Conservation (phyloP, 2,113 vertebrate species). For the Piaya cayana region DNA sequence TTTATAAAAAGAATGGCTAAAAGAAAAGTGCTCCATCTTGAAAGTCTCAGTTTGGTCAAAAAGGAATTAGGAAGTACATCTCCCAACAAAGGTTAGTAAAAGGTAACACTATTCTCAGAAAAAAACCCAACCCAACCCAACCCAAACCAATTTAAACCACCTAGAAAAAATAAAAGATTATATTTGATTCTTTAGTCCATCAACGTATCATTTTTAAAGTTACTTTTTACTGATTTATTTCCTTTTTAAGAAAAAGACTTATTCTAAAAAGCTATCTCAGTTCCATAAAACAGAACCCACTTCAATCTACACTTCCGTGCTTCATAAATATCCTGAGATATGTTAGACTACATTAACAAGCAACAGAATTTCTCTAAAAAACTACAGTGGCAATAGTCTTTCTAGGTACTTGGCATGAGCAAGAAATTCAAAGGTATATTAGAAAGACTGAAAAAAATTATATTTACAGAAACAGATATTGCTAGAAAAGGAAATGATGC, state of each 20-base stretch:
- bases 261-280: not conserved
- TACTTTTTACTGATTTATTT: not conserved
- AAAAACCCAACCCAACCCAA: accelerated
- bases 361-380: not conserved
- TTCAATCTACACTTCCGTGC: not conserved
- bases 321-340: not conserved
- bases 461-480: not conserved
- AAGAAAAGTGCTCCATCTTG: not conserved
- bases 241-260: not conserved
- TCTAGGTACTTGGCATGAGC: not conserved
- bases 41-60: not conserved
- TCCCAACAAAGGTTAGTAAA: not conserved
- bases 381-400: not conserved
- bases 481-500: not conserved
- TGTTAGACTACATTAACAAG: not conserved
- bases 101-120: not conserved
- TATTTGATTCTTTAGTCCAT: not conserved
- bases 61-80: not conserved
- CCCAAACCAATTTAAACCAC: not conserved
- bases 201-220: not conserved
- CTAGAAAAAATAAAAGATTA: not conserved
- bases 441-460: not conserved
- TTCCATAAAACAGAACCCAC: not conserved
- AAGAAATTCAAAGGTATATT: not conserved
- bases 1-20: not conserved